Evolutionary conservation across 2,888 invertebrate genomes (phyloP).

Genomic region (Archips xylosteana): DNA sequence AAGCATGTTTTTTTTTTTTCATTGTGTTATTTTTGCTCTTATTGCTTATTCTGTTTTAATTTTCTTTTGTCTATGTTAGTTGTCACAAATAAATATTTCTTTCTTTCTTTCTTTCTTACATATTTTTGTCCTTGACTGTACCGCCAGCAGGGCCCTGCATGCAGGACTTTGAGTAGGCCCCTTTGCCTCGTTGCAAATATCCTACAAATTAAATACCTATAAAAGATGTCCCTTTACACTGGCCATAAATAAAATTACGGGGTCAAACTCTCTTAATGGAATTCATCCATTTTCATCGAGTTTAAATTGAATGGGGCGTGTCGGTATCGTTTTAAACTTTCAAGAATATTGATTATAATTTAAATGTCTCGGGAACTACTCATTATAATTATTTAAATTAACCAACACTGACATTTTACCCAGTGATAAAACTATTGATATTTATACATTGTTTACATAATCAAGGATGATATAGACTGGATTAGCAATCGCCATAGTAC

Average conservation of each 20-base stretch:
- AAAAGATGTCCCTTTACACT: neutral
- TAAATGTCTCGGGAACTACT: conserved; percentile 1
- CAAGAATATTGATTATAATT: conserved; percentile 21
- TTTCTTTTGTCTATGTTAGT: too few relatives aligned
- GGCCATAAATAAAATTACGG: conserved; percentile 13
- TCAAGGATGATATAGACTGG: too few relatives aligned
- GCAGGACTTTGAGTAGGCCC: too few relatives aligned
- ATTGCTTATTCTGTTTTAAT: too few relatives aligned
- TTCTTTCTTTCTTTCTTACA: too few relatives aligned
- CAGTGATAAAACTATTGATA: conserved; percentile 2
- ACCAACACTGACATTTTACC: neutral
- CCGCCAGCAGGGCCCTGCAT: too few relatives aligned
- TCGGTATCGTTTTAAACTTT: conserved; percentile 1
- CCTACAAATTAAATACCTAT: neutral
- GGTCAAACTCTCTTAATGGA: conserved; percentile 10
- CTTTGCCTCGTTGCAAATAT: too few relatives aligned
- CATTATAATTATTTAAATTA: conserved; percentile 10
- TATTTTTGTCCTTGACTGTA: too few relatives aligned
- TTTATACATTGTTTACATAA: conserved; percentile 6
- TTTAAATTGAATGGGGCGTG: conserved; percentile 37
- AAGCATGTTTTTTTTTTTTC: too few relatives aligned
- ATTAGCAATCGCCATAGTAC: too few relatives aligned
- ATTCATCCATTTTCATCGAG: conserved; percentile 29
- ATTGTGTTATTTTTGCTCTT: too few relatives aligned
- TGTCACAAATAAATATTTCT: too few relatives aligned